These are phyloP conservation scores for Taxidea taxus DNA, from an alignment of 2,113 vertebrate genomes.

Conservation along the genomic window DNA sequence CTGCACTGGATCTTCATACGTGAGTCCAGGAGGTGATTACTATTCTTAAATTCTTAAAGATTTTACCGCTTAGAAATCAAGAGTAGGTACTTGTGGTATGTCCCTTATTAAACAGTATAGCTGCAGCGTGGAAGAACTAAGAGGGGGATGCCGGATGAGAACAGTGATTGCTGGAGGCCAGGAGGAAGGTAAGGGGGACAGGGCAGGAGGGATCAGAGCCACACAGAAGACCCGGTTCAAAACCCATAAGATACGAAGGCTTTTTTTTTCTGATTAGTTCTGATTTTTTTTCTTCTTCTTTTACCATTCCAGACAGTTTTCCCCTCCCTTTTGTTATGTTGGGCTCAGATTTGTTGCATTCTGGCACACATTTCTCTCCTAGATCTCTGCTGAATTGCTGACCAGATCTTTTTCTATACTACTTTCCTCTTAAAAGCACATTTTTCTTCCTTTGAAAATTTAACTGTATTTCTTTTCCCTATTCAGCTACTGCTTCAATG, in stretches of 20 bases:
- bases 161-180: background rate
- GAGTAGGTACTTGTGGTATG: background rate
- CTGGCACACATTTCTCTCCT: background rate
- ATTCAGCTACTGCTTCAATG: background rate
- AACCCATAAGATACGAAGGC: background rate
- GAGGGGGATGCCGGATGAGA: background rate
- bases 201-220: background rate
- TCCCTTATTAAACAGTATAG: background rate
- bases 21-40: background rate
- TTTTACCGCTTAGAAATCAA: background rate
- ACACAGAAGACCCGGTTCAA: background rate
- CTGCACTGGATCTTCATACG: background rate
- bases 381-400: background rate
- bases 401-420: background rate
- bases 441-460: constrained; percentile 10
- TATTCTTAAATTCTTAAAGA: background rate
- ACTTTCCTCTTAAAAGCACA: background rate
- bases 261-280: background rate
- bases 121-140: background rate
- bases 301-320: background rate
- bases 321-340: background rate
- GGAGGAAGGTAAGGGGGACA: background rate
- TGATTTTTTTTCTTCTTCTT: background rate
- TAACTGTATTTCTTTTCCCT: background rate
- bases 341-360: background rate